Evolutionary conservation across 2,888 invertebrate species (phyloP).

Genomic region (Siphlonurus alternatus): DNA sequence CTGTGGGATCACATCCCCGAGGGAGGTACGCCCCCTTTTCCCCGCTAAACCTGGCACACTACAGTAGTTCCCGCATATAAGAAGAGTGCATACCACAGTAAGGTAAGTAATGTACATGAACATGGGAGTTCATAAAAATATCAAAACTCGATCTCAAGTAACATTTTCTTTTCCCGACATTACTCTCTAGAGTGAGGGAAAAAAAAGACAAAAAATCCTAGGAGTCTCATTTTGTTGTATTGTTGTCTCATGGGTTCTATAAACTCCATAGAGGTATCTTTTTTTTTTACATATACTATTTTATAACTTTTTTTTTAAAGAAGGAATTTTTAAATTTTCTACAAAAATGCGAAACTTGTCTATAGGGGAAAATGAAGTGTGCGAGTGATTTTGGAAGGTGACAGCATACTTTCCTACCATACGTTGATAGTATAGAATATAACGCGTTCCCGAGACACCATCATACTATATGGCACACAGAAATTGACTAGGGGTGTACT

Average conservation of each 20-base stretch:
- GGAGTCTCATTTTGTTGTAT: too few species aligned
- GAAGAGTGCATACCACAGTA: background rate
- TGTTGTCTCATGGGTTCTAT: background rate
- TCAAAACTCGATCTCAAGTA: background rate
- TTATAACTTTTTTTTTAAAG: background rate
- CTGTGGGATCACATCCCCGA: background rate
- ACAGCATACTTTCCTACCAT: background rate
- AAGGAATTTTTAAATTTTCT: background rate
- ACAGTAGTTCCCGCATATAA: too few species aligned
- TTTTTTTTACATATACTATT: background rate
- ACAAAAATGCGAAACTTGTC: background rate
- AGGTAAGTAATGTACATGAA: background rate
- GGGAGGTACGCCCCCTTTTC: background rate
- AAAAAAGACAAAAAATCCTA: too few species aligned
- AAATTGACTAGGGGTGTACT: background rate
- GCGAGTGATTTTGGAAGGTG: constrained; percentile 1
- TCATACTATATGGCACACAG: background rate
- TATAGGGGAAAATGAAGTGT: background rate
- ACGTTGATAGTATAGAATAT: background rate
- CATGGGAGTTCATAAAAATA: background rate
- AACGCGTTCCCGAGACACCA: background rate
- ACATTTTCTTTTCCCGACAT: background rate
- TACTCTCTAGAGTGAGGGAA: background rate
- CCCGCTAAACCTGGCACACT: background rate
- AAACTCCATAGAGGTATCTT: background rate